Conservation (phyloP, 2,113 vertebrate genomes). For the Microtus oregoni region DNA sequence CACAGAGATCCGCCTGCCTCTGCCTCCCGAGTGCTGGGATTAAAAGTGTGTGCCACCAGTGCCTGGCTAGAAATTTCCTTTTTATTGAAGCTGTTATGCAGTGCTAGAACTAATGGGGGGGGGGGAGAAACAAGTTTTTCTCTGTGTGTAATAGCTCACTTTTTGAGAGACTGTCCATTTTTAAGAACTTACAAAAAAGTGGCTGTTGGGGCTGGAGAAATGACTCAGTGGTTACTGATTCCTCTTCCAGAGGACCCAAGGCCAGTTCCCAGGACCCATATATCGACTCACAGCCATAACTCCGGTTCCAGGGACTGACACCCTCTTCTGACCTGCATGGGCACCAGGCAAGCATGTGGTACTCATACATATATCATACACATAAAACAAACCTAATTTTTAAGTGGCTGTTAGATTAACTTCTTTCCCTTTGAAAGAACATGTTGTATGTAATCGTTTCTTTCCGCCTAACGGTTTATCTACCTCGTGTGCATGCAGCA, state of each 20-base stretch:
- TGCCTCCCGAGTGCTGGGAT: too few relatives aligned
- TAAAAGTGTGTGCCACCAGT: too few relatives aligned
- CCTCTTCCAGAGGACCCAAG: not conserved
- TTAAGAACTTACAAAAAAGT: not conserved
- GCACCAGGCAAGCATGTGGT: not conserved
- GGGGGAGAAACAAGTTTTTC: not conserved
- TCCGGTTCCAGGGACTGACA: not conserved
- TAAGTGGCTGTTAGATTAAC: not conserved
- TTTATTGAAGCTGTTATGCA: not conserved
- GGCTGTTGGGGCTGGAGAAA: not conserved
- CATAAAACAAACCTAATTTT: not conserved
- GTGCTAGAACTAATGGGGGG: not conserved
- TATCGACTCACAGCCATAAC: not conserved
- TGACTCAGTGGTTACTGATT: not conserved
- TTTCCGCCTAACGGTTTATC: not conserved
- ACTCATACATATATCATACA: not conserved
- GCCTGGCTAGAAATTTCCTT: not conserved
- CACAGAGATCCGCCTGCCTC: too few relatives aligned
- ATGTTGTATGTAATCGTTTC: not conserved
- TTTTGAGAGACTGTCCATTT: not conserved
- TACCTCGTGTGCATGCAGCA: not conserved
- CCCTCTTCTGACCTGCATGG: not conserved
- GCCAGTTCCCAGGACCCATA: not conserved
- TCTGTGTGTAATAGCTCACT: not conserved
- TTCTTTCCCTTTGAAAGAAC: not conserved